These are phyloP conservation scores for Percina caprodes DNA, from an alignment of 2,113 vertebrate genomes.

Conservation along the genomic window DNA sequence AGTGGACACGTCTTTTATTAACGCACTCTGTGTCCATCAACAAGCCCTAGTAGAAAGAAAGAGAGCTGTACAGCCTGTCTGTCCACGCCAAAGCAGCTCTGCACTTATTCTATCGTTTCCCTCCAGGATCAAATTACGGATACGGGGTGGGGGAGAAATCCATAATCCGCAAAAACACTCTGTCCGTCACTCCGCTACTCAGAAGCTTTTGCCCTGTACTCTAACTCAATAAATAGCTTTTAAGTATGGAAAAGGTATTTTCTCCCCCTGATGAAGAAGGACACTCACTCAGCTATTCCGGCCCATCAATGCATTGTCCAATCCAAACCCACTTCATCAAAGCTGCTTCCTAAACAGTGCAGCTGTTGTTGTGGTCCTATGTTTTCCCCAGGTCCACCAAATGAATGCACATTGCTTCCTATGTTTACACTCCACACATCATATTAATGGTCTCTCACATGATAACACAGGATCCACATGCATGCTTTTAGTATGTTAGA, in stretches of 20 bases:
- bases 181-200: constrained; percentile 78
- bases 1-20: constrained; percentile 86
- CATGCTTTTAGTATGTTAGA: constrained; percentile 52
- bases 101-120: constrained; percentile 79
- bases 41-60: constrained; percentile 63
- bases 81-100: constrained; percentile 66
- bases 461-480: constrained; percentile 12
- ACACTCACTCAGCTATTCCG: constrained; percentile 73
- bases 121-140: constrained; percentile 81
- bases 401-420: constrained; percentile 40
- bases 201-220: constrained; percentile 80
- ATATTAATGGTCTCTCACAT: constrained; percentile 28
- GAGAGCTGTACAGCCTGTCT: constrained; percentile 65
- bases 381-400: constrained; percentile 30
- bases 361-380: constrained; percentile 54
- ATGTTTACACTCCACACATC: constrained; percentile 46
- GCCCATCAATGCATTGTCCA: constrained; percentile 58
- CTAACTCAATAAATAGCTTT: constrained; percentile 88
- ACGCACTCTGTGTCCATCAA: constrained; percentile 85
- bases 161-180: constrained; percentile 82
- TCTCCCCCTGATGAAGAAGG: constrained; percentile 74
- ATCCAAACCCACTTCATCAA: constrained; percentile 78
- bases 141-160: constrained; percentile 72
- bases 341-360: constrained; percentile 50
- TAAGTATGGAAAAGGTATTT: constrained; percentile 84